phyloP scores from a whole-genome alignment of 64 coral and sea anemone genomes.

The Porites australiensis region DNA sequence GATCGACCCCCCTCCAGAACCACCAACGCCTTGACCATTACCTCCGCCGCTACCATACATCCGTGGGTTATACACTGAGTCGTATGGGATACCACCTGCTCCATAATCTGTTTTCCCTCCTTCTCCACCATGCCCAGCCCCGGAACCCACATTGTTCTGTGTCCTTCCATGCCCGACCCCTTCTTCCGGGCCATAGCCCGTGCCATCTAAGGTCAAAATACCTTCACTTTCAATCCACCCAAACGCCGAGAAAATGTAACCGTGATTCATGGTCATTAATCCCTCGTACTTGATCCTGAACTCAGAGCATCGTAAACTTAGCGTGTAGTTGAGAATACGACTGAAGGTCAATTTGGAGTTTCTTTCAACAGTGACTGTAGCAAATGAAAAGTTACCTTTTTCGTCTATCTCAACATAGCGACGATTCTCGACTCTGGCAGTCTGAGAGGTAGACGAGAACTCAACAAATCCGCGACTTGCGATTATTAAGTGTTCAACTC shows the following conservation, averaged over 20 bases:
- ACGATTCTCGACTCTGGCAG: constrained; percentile 90
- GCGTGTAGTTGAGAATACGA: constrained; percentile 63
- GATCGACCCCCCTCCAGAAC: constrained; percentile 84
- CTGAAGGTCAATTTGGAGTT: constrained; percentile 81
- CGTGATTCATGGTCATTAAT: constrained; percentile 85
- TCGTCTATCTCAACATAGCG: constrained; percentile 89
- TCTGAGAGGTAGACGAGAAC: constrained; percentile 93
- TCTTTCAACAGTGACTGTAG: constrained; percentile 83
- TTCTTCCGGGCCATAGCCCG: constrained; percentile 74
- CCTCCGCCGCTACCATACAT: constrained; percentile 92
- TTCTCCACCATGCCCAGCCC: constrained; percentile 94
- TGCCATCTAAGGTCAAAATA: constrained; percentile 78
- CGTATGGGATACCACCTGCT: constrained; percentile 81
- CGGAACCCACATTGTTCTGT: constrained; percentile 60
- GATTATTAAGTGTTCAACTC: constrained; percentile 86
- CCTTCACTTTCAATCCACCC: constrained; percentile 94
- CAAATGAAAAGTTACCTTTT: constrained; percentile 98
- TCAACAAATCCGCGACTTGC: constrained; percentile 84
- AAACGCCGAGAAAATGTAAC: constrained; percentile 78
- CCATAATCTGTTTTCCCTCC: constrained; percentile 78
- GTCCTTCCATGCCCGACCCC: constrained; percentile 77
- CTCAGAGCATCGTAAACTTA: constrained; percentile 72
- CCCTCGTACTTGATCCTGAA: constrained; percentile 89
- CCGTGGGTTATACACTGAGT: constrained; percentile 83
- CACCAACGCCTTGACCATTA: constrained; percentile 83